A percentile compares a stretch with the other conserved stretches of the same genome.
Evolutionary conservation across 1,140 invertebrate genomes (phyloP).

Genomic region (Anagrus nilaparvatae): DNA sequence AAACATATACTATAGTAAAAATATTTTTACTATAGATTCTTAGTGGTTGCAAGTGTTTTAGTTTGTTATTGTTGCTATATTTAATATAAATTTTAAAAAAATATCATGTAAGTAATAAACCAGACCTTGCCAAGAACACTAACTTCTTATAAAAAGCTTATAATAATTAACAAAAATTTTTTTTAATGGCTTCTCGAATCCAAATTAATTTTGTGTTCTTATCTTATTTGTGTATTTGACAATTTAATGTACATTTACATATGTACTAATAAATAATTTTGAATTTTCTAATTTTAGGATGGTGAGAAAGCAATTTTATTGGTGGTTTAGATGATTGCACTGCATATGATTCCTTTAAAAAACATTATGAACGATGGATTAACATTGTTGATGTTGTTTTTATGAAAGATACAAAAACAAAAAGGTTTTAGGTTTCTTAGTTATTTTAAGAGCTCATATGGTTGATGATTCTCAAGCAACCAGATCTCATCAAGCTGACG

Average conservation of each 20-base stretch:
- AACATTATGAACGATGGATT: constrained; percentile 94
- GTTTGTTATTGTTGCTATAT: too few relatives aligned
- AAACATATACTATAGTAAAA: too few relatives aligned
- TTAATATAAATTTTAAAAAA: too few relatives aligned
- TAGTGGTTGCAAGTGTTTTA: too few relatives aligned
- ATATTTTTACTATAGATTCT: too few relatives aligned
- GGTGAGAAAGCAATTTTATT: constrained; percentile 79
- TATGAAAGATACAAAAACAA: constrained; percentile 93
- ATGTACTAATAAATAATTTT: neutral
- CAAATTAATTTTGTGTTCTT: too few relatives aligned
- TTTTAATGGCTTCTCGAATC: too few relatives aligned
- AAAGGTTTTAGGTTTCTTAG: constrained; percentile 92
- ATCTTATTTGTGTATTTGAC: too few relatives aligned
- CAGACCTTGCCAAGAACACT: too few relatives aligned
- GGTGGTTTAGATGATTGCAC: constrained; percentile 93
- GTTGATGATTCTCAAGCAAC: constrained; percentile 90
- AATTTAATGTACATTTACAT: neutral
- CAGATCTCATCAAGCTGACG: constrained; percentile 71
- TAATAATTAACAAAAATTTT: too few relatives aligned
- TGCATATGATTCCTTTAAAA: constrained; percentile 84
- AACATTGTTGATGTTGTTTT: constrained; percentile 96
- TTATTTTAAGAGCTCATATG: constrained; percentile 81
- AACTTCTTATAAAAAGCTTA: too few relatives aligned
- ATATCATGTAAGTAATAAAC: too few relatives aligned
- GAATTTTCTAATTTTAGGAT: constrained; percentile 29